A percentile compares a stretch with the other conserved stretches of the same genome.
Conservation (phyloP, 2,113 vertebrate genomes). For the Dromaius novaehollandiae region DNA sequence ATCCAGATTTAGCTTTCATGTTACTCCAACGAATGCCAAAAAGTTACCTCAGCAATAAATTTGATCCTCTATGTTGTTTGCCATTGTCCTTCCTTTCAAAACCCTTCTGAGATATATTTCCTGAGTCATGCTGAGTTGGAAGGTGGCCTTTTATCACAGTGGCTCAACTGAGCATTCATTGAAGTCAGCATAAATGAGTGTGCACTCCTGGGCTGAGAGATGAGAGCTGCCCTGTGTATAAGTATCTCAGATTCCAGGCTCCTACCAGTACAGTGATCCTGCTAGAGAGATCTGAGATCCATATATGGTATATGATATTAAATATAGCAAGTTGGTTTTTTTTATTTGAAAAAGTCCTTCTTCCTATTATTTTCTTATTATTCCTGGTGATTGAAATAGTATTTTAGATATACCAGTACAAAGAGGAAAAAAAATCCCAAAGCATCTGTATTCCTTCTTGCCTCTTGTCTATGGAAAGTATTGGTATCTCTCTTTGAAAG, state of each 20-base stretch:
- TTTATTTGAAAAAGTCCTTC: too few relatives aligned
- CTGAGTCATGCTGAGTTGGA: background rate
- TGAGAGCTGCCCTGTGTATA: background rate
- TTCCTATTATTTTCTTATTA: too few relatives aligned
- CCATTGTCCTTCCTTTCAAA: background rate
- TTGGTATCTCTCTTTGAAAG: too few relatives aligned
- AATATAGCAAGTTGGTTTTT: too few relatives aligned
- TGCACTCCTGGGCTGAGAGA: background rate
- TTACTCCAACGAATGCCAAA: background rate
- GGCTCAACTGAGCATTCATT: background rate
- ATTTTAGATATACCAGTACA: too few relatives aligned
- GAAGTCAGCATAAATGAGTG: background rate
- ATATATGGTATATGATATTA: too few relatives aligned
- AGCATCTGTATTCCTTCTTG: too few relatives aligned
- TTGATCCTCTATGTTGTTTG: background rate
- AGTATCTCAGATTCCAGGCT: background rate
- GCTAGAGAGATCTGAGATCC: too few relatives aligned
- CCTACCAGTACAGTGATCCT: too few relatives aligned
- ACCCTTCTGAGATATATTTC: background rate
- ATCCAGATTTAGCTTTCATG: accelerated
- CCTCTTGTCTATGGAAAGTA: too few relatives aligned
- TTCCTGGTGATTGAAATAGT: too few relatives aligned
- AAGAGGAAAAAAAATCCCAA: too few relatives aligned
- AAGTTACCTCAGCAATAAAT: background rate
- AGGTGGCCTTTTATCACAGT: background rate